A percentile compares a stretch with the other conserved stretches of the same genome.
phyloP scores from a whole-genome alignment of 2,888 invertebrate genomes.

The Limnephilus auricula region DNA sequence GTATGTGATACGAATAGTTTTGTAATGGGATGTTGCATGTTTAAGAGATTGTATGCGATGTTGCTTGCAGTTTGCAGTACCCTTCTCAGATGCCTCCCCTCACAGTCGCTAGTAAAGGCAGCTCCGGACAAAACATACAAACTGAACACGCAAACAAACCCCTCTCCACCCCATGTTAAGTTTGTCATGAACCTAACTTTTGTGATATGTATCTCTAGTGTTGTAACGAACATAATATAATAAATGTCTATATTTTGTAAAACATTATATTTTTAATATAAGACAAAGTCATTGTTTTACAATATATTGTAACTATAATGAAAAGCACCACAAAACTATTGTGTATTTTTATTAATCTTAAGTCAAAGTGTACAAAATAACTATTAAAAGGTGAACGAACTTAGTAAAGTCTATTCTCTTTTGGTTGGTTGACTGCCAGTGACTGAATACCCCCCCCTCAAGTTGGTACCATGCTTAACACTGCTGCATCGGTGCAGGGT shows the following conservation, averaged over 20 bases:
- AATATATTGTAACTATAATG: slow-evolving; percentile 3
- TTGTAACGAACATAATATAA: slow-evolving; percentile 3
- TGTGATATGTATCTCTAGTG: slow-evolving; percentile 29
- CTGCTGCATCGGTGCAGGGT: not conserved
- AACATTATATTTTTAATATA: slow-evolving; percentile 46
- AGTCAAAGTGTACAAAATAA: slow-evolving; percentile 46
- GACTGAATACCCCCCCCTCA: not conserved
- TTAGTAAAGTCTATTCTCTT: not conserved
- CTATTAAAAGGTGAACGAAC: slow-evolving; percentile 20
- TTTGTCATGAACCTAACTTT: slow-evolving; percentile 11
- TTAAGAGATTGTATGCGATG: not conserved
- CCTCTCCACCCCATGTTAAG: not conserved
- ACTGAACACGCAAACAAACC: not conserved
- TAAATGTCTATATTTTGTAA: slow-evolving; percentile 8
- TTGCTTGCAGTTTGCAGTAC: not conserved
- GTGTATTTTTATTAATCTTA: slow-evolving; percentile 6
- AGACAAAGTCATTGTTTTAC: slow-evolving; percentile 21
- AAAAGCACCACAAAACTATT: not conserved
- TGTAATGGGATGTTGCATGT: not conserved
- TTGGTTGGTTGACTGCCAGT: not conserved
- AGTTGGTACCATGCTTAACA: not conserved
- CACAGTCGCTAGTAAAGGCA: not conserved
- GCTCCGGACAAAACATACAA: not conserved
- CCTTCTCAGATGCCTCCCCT: not conserved
- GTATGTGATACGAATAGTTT: slow-evolving; percentile 1